phyloP scores from a whole-genome alignment of 2,113 vertebrate genomes.

The Perca schrenkii region DNA sequence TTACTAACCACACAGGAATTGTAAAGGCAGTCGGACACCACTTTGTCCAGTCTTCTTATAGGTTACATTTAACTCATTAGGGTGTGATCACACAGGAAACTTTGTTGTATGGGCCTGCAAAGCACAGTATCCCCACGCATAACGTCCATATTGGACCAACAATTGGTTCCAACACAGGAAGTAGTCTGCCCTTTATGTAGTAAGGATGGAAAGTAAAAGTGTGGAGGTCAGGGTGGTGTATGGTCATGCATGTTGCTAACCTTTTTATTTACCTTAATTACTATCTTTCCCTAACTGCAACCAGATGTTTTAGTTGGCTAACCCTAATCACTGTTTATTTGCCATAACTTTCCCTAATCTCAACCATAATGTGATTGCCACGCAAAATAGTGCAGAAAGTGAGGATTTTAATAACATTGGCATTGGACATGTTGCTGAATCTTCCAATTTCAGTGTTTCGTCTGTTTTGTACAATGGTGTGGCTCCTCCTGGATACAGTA shows the following conservation, averaged over 20 bases:
- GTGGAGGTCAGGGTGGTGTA: neutral
- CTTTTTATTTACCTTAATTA: neutral
- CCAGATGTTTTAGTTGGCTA: neutral
- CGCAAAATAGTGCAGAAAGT: neutral
- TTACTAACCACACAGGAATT: neutral
- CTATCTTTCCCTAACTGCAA: neutral
- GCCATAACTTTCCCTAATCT: neutral
- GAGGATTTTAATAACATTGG: neutral
- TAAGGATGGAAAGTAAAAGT: conserved; percentile 6
- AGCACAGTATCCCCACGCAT: neutral
- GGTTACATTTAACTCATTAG: neutral
- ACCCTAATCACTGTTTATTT: neutral
- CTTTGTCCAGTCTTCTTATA: neutral
- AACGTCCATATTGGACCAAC: neutral
- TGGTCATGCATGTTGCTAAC: neutral
- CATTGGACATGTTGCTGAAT: neutral
- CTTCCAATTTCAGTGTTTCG: too few species aligned
- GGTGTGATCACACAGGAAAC: neutral
- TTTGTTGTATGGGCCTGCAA: neutral
- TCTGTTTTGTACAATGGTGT: neutral
- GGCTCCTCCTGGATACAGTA: neutral
- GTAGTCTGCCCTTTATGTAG: neutral
- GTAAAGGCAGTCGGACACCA: neutral
- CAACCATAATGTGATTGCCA: neutral
- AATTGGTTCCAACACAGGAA: neutral